phyloP scores from a whole-genome alignment of 2,113 vertebrate genomes.

The Phyllostomus hastatus region DNA sequence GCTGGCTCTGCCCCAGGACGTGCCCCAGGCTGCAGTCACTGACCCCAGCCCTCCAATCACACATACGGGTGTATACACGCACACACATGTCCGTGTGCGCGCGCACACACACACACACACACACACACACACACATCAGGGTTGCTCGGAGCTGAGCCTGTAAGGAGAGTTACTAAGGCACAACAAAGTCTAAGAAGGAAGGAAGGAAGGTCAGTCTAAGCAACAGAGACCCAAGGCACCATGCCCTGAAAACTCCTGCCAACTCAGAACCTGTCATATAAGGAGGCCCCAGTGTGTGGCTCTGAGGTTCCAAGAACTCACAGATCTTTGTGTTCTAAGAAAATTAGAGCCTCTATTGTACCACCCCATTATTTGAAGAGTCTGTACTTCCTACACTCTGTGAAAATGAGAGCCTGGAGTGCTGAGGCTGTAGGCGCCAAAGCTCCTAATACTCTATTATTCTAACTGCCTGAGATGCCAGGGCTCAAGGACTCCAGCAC shows the following conservation, averaged over 20 bases:
- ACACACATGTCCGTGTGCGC: too few relatives aligned
- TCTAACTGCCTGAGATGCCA: background rate
- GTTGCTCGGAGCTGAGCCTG: background rate
- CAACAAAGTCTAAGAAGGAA: background rate
- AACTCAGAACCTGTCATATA: background rate
- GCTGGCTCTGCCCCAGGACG: background rate
- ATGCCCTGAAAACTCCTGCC: background rate
- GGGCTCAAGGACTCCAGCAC: background rate
- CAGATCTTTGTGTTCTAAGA: conserved; percentile 16
- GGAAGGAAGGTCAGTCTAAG: background rate
- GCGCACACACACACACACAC: background rate
- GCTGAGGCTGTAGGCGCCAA: background rate
- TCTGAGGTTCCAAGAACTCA: background rate
- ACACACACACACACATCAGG: background rate
- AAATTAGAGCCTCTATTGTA: conserved; percentile 21
- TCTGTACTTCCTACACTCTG: background rate
- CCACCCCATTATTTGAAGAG: background rate
- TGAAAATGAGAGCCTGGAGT: background rate
- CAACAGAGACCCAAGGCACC: background rate
- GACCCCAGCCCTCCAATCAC: background rate
- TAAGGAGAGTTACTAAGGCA: background rate
- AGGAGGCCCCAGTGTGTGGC: background rate
- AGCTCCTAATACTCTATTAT: background rate
- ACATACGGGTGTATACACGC: too few relatives aligned
- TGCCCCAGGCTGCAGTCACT: background rate